phyloP scores from a whole-genome alignment of 2,888 invertebrate genomes.

The Zaprionus obscuricornis region DNA sequence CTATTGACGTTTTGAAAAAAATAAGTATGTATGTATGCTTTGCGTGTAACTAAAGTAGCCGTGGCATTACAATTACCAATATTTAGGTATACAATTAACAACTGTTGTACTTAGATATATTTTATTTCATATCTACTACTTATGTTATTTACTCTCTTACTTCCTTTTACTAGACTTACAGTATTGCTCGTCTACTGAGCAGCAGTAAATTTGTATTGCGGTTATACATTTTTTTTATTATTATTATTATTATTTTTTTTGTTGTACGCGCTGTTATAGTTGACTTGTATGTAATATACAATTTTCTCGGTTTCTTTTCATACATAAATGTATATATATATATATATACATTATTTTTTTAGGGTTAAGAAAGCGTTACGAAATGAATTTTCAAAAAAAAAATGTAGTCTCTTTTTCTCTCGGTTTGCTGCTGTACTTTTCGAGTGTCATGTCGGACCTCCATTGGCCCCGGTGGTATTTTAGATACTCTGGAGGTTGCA shows the following conservation, averaged over 20 bases:
- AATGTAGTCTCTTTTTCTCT: no score
- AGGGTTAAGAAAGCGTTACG: conserved; percentile 72
- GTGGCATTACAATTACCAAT: conserved; percentile 30
- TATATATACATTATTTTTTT: no score
- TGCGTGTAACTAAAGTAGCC: conserved; percentile 25
- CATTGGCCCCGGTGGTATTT: conserved; percentile 18
- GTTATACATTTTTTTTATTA: conserved; percentile 6
- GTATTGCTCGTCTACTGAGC: no score
- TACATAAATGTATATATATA: no score
- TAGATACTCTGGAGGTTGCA: conserved; percentile 14
- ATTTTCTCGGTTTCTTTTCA: conserved; percentile 33
- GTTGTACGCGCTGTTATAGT: no score
- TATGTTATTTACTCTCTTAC: conserved; percentile 36
- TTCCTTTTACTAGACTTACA: no score
- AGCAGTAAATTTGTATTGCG: conserved; percentile 21
- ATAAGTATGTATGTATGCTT: background rate
- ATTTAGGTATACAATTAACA: conserved; percentile 40
- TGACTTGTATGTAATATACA: conserved; percentile 31
- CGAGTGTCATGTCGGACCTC: conserved; percentile 36
- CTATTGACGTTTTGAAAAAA: background rate
- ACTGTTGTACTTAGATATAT: conserved; percentile 30
- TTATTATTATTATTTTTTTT: no score
- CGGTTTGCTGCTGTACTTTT: conserved; percentile 26
- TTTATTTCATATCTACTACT: conserved; percentile 26
- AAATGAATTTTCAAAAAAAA: conserved; percentile 57